These are phyloP conservation scores for Diceros bicornis DNA, from an alignment of 2,797 vertebrate species.

Conservation along the genomic window DNA sequence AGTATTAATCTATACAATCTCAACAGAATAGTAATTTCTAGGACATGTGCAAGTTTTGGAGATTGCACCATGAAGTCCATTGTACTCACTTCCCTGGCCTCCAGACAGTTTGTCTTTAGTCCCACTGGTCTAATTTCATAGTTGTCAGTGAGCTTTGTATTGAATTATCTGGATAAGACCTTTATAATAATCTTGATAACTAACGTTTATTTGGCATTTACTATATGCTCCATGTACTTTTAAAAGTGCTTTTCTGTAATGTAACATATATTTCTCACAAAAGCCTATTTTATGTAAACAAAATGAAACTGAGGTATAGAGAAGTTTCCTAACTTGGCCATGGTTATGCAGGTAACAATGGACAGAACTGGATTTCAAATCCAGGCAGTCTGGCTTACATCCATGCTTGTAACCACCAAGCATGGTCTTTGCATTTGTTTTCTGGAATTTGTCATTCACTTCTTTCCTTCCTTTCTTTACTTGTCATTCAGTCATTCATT, in stretches of 20 bases:
- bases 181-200: neutral
- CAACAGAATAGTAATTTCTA: conserved; percentile 8
- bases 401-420: neutral
- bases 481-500: conserved; percentile 2
- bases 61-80: neutral
- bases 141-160: neutral
- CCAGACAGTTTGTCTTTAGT: neutral
- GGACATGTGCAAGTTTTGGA: neutral
- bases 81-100: neutral
- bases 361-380: conserved; percentile 2
- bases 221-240: neutral
- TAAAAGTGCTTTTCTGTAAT: neutral
- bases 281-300: neutral
- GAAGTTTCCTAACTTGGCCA: neutral
- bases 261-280: neutral
- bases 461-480: conserved; percentile 4
- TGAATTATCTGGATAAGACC: neutral
- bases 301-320: neutral
- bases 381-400: neutral
- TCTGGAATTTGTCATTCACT: neutral
- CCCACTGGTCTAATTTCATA: neutral
- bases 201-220: conserved; percentile 20
- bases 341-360: neutral
- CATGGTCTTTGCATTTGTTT: neutral
- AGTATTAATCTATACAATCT: neutral